Evolutionary conservation across 2,113 vertebrate species (phyloP).

Genomic region (Zosterops lateralis): DNA sequence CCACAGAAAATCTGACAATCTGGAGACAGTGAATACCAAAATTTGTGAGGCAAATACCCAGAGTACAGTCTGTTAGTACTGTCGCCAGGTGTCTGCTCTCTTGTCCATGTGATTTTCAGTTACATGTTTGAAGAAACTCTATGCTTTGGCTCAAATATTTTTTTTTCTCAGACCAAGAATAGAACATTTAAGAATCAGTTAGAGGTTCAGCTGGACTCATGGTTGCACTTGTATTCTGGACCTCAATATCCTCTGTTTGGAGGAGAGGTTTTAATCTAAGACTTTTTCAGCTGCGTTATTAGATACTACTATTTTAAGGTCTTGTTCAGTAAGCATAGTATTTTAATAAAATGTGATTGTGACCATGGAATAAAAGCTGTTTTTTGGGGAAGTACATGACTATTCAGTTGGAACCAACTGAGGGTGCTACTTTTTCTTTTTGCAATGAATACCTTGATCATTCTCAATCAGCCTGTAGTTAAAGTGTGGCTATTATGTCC

Average conservation of each 20-base stretch:
- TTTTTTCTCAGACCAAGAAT: not conserved
- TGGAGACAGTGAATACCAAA: not conserved
- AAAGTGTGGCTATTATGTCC: conserved; percentile 16
- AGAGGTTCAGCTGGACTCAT: not conserved
- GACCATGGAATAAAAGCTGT: not conserved
- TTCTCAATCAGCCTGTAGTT: conserved; percentile 31
- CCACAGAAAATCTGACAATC: not conserved
- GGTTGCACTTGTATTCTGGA: not conserved
- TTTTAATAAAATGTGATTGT: not conserved
- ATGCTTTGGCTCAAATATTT: not conserved
- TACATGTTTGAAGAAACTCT: not conserved
- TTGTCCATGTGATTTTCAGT: not conserved
- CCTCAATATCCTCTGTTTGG: not conserved
- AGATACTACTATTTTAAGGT: not conserved
- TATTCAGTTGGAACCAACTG: not conserved
- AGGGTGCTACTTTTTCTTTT: not conserved
- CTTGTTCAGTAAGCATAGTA: not conserved
- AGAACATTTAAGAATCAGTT: not conserved
- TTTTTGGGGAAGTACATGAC: not conserved
- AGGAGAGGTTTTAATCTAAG: not conserved
- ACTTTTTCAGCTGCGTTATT: not conserved
- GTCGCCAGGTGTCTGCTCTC: not conserved
- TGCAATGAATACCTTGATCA: conserved; percentile 9
- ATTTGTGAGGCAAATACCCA: not conserved
- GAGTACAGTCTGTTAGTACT: not conserved